phyloP scores from a whole-genome alignment of 2,888 invertebrate genomes.

The Alloplasta piceator region DNA sequence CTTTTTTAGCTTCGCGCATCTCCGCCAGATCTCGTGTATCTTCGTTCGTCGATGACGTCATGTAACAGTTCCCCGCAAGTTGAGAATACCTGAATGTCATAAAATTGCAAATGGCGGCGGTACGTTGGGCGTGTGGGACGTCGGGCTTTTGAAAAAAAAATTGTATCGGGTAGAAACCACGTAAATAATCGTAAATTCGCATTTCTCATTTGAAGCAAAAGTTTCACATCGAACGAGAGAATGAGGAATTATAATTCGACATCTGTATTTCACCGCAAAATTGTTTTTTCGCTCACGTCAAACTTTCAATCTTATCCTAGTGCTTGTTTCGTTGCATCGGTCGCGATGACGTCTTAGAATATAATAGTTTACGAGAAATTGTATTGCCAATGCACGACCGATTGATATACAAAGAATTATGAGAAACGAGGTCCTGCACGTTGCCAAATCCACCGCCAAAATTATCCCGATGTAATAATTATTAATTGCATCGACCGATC shows the following conservation, averaged over 20 bases:
- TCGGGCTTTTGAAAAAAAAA: conserved; percentile 22
- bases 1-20: conserved; percentile 1
- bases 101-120: conserved; percentile 57
- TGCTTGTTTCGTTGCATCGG: background rate
- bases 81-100: background rate
- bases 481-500: background rate
- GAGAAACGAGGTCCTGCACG: conserved; percentile 15
- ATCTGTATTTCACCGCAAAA: background rate
- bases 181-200: background rate
- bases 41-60: conserved; percentile 26
- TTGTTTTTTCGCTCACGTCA: background rate
- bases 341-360: background rate
- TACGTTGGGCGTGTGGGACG: conserved; percentile 43
- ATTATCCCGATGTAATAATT: background rate
- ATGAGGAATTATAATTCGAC: too few relatives aligned
- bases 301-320: conserved; percentile 13
- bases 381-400: background rate
- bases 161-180: background rate
- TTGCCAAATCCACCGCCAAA: conserved; percentile 5
- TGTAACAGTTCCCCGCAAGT: background rate
- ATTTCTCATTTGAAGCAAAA: conserved; percentile 1
- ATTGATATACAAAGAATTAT: background rate
- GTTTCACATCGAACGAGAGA: background rate
- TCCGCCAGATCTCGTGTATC: conserved; percentile 5
- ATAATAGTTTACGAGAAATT: too few relatives aligned